These are phyloP conservation scores for Brachylomia viminalis DNA, from an alignment of 2,888 invertebrate species.

Conservation along the genomic window DNA sequence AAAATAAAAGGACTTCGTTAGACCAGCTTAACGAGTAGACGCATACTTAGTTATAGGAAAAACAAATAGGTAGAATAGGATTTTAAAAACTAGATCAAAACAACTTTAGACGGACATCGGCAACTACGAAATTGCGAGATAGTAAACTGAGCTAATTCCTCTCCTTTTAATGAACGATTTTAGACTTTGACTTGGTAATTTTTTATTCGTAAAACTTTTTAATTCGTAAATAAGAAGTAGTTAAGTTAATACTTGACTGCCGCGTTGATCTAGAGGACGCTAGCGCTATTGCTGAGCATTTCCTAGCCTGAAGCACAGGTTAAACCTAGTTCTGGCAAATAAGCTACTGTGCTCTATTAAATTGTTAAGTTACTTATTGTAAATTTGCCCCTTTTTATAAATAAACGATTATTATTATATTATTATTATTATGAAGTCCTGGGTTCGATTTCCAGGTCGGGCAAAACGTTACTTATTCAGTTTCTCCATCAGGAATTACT, in stretches of 20 bases:
- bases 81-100: slow-evolving; percentile 13
- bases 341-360: no score
- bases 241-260: not conserved
- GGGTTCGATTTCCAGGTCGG: not conserved
- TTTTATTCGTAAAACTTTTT: no score
- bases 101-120: slow-evolving; percentile 15
- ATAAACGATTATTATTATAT: no score
- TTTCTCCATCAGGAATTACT: not conserved
- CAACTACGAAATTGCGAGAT: not conserved
- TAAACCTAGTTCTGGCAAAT: no score
- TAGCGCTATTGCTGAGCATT: not conserved
- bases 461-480: not conserved
- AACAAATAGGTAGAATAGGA: slow-evolving; percentile 4
- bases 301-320: no score
- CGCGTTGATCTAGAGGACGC: not conserved
- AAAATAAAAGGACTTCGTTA: slow-evolving; percentile 16
- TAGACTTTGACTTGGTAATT: not conserved
- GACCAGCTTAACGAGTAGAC: slow-evolving; percentile 18
- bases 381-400: no score
- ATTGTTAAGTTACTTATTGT: no score
- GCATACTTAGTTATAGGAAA: slow-evolving; percentile 2
- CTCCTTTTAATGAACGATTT: not conserved
- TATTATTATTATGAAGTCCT: no score
- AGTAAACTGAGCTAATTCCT: not conserved
- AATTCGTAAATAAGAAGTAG: not conserved